These are phyloP conservation scores for Andricus grossulariae DNA, from an alignment of 1,140 invertebrate species.

Conservation along the genomic window DNA sequence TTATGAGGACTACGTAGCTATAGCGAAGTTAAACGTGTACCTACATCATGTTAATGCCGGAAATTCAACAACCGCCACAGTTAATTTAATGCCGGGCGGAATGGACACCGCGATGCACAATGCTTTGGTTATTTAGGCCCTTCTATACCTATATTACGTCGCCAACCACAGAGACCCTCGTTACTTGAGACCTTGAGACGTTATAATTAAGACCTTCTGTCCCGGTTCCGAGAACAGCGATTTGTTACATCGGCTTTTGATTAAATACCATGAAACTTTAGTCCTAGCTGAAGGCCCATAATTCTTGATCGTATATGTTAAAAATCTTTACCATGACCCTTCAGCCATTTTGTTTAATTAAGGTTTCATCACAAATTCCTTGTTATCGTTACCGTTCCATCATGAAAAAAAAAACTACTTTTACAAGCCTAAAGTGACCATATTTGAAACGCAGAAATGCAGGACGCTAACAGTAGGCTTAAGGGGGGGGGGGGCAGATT, in stretches of 20 bases:
- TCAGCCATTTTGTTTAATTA: too few species aligned
- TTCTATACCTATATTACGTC: slow-evolving; percentile 64
- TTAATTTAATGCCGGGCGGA: slow-evolving; percentile 66
- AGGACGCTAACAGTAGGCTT: too few species aligned
- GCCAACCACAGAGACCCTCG: slow-evolving; percentile 54
- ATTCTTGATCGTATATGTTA: slow-evolving; percentile 8
- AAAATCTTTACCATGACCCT: neutral
- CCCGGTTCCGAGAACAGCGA: slow-evolving; percentile 35
- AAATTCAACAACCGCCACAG: slow-evolving; percentile 60
- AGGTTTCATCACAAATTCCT: too few species aligned
- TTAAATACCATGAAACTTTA: slow-evolving; percentile 26
- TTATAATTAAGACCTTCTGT: slow-evolving; percentile 65
- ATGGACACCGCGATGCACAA: slow-evolving; percentile 52
- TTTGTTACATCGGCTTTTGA: slow-evolving; percentile 40
- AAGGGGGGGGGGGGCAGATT: too few species aligned
- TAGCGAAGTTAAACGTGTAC: too few species aligned
- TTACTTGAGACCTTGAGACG: slow-evolving; percentile 63
- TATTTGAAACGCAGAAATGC: too few species aligned
- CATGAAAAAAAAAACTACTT: too few species aligned
- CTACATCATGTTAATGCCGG: slow-evolving; percentile 52
- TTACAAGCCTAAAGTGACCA: too few species aligned
- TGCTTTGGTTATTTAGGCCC: slow-evolving; percentile 60
- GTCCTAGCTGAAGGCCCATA: neutral
- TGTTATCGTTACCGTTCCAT: too few species aligned
- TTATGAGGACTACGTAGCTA: too few species aligned